Base-by-base conservation (phyloP, 2,888 invertebrate species). In the Agriopis aurantiaria region DNA sequence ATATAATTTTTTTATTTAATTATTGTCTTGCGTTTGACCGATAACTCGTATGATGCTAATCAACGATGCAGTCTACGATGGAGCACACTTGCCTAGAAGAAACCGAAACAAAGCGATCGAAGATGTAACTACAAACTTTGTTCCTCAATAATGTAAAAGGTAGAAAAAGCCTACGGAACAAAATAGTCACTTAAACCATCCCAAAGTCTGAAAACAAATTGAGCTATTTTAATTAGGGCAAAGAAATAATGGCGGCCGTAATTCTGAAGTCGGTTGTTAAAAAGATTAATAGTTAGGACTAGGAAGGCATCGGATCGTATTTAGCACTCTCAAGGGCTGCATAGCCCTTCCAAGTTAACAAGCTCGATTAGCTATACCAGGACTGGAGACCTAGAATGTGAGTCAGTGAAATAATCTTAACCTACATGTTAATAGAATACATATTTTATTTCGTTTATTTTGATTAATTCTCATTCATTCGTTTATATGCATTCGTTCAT, bases 281-380 rank as follows among this genome's bases (percentile, higher is more conserved):
- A 85, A 86, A 89, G 90, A 90, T 90, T 89, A 88, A 90, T 90
- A 85, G 86, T 83, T 86, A 85, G 87, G 86, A 82, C 86, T 80
- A 83, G 79, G 78, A 79, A 86, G 85, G 84, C 86, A 88, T 88
- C 85, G 86, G 83, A 80, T 86, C 81, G 84, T 88, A 87, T 89
- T 90, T 89, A 89, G 87, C 84, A 82, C 85, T 80, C 88, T 87
- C 85, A 68, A 79, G 87, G 87, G 87, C 75, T 83, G 81, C 81
- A 81, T 85, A 82, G 79, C 81, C 78, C 74, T 76, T 72, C 71
- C 48, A 69, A 75, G 75, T 83, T 84, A 83, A 85, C 85, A 83
- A 81, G 80, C 81, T 77, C 82, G 82, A 85, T 85, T 85, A 83
- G 79, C 77, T 76, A 45, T 51, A 63, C 51, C 14, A 55, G 3